phyloP scores from a whole-genome alignment of 2,797 vertebrate species.

The Zenarchopterus dispar region DNA sequence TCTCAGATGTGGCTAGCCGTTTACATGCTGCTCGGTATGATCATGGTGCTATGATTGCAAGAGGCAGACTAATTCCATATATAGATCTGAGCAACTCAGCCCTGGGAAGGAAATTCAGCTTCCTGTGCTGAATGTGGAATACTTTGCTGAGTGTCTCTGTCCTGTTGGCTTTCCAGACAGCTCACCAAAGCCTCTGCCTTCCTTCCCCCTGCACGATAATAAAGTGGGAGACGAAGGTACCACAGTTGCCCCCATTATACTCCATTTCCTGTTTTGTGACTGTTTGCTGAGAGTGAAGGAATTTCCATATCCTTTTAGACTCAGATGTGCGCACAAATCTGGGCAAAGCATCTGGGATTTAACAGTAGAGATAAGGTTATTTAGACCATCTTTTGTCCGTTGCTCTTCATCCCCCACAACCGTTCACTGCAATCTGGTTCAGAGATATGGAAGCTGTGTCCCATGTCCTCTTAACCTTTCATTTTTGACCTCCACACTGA shows the following conservation, averaged over 20 bases:
- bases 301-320: conserved; percentile 62
- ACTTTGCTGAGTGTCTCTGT: conserved; percentile 59
- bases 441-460: conserved; percentile 40
- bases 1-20: conserved; percentile 27
- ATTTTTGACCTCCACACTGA: conserved; percentile 42
- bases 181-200: conserved; percentile 49
- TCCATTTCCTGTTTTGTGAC: conserved; percentile 72
- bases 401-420: conserved; percentile 34
- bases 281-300: conserved; percentile 42
- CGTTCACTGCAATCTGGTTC: conserved; percentile 44
- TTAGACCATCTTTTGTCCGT: conserved; percentile 50
- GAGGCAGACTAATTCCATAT: conserved; percentile 53
- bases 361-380: conserved; percentile 44
- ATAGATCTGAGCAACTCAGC: conserved; percentile 58
- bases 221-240: conserved; percentile 32
- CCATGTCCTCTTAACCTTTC: conserved; percentile 53
- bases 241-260: conserved; percentile 47
- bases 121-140: conserved; percentile 69
- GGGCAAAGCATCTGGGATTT: conserved; percentile 52
- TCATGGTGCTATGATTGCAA: conserved; percentile 22
- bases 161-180: conserved; percentile 48
- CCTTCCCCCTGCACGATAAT: conserved; percentile 54
- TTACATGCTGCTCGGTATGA: conserved; percentile 32
- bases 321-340: conserved; percentile 6
- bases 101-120: conserved; percentile 70